Percentiles rank a stretch among this genome's conserved stretches.
Evolutionary conservation across 2,113 vertebrate genomes (phyloP).

Genomic region (Montifringilla adamsi): DNA sequence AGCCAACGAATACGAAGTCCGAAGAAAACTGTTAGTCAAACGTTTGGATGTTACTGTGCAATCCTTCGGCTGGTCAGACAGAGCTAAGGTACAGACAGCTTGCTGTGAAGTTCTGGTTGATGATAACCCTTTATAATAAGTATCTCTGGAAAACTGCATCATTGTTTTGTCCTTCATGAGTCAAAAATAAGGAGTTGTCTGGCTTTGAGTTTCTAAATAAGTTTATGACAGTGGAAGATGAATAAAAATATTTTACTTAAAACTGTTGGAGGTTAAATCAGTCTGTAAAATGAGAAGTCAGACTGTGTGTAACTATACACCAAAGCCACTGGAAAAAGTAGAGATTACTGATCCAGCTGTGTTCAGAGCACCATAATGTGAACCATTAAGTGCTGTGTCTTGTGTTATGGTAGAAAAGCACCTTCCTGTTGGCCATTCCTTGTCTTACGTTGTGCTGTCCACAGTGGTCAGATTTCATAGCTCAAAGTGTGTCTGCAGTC

Average conservation of each 20-base stretch:
- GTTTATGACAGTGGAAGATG: neutral
- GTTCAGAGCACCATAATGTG: neutral
- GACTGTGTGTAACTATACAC: rapidly evolving
- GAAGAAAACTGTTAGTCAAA: slow-evolving; percentile 94
- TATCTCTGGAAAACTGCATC: neutral
- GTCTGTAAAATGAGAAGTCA: neutral
- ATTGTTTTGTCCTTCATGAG: neutral
- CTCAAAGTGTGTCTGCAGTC: neutral
- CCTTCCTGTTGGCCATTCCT: neutral
- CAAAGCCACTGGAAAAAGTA: neutral
- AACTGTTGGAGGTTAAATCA: neutral
- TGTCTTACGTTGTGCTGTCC: neutral
- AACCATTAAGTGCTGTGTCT: neutral
- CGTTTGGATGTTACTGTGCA: slow-evolving; percentile 97
- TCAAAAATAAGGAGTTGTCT: neutral
- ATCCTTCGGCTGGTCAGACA: slow-evolving; percentile 97
- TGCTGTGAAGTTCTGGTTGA: neutral
- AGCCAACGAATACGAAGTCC: slow-evolving; percentile 93
- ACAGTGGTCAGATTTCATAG: neutral
- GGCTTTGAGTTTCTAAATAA: neutral
- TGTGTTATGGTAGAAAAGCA: neutral
- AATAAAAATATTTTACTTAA: neutral
- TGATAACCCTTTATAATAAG: neutral
- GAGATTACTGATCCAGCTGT: neutral
- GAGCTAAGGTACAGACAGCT: slow-evolving; percentile 86